Conservation (phyloP, 1,140 invertebrate genomes). For the Calephelis nemesis region DNA sequence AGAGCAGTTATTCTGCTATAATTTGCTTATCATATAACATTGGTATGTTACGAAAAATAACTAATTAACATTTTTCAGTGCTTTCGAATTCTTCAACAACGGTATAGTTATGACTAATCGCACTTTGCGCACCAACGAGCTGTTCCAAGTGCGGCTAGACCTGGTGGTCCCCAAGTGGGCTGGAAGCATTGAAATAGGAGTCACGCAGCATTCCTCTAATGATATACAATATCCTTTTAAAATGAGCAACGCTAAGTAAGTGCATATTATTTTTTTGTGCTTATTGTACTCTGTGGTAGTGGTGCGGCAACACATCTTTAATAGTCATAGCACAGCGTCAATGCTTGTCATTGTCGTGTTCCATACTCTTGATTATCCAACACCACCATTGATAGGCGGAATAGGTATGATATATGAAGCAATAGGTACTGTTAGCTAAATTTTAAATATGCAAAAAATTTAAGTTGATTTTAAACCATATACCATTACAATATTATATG, state of each 20-base stretch:
- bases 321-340: too few species aligned
- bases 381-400: too few species aligned
- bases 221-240: slow-evolving; percentile 96
- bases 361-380: too few species aligned
- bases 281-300: slow-evolving; percentile 16
- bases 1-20: too few species aligned
- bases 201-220: slow-evolving; percentile 93
- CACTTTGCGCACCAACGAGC: slow-evolving; percentile 89
- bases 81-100: slow-evolving; percentile 96
- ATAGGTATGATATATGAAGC: too few species aligned
- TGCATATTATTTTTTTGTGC: slow-evolving; percentile 30
- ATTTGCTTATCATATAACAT: neutral
- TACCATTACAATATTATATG: too few species aligned
- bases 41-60: neutral
- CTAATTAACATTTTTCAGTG: slow-evolving; percentile 79
- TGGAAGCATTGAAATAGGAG: slow-evolving; percentile 96
- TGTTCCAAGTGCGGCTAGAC: slow-evolving; percentile 95
- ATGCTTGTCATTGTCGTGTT: too few species aligned
- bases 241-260: slow-evolving; percentile 95
- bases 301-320: too few species aligned
- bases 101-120: slow-evolving; percentile 95
- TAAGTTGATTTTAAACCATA: too few species aligned
- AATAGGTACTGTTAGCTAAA: too few species aligned
- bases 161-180: slow-evolving; percentile 95
- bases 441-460: too few species aligned